Evolutionary conservation across 2,797 vertebrate genomes (phyloP).

Genomic region (Hylomyscus alleni): DNA sequence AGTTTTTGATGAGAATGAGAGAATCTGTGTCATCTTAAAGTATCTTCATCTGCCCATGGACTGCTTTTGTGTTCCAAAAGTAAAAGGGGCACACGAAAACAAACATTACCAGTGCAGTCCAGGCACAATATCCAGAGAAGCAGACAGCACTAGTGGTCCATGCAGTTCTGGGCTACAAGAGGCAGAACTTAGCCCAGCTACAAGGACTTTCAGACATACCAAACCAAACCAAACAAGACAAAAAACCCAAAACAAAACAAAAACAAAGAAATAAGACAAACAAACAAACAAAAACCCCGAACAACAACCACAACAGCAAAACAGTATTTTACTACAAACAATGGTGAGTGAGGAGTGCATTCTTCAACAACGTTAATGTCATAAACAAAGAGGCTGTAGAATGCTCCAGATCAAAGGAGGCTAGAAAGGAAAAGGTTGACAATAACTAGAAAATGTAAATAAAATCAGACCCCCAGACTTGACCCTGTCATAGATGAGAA

Average conservation of each 20-base stretch:
- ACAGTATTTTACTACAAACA: neutral
- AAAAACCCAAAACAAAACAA: neutral
- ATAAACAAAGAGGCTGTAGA: neutral
- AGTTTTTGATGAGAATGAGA: neutral
- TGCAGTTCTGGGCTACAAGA: neutral
- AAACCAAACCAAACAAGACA: too few relatives aligned
- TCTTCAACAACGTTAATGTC: neutral
- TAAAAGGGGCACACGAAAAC: neutral
- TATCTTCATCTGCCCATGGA: neutral
- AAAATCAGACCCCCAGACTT: neutral
- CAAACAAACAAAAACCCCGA: neutral
- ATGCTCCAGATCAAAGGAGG: slow-evolving; percentile 8
- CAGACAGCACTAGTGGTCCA: neutral
- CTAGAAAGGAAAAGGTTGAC: neutral
- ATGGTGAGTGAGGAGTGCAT: neutral
- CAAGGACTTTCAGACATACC: neutral
- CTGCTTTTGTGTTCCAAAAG: neutral
- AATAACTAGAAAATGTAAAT: neutral
- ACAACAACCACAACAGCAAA: neutral
- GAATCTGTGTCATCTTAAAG: neutral
- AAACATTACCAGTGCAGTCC: neutral
- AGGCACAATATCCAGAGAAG: neutral
- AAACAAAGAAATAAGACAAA: neutral
- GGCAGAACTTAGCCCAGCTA: neutral
- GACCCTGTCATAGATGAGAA: neutral